Percentiles rank a stretch among this genome's conserved stretches.
Conservation (phyloP, 2,113 vertebrate species). For the Melanostigma gelatinosum region DNA sequence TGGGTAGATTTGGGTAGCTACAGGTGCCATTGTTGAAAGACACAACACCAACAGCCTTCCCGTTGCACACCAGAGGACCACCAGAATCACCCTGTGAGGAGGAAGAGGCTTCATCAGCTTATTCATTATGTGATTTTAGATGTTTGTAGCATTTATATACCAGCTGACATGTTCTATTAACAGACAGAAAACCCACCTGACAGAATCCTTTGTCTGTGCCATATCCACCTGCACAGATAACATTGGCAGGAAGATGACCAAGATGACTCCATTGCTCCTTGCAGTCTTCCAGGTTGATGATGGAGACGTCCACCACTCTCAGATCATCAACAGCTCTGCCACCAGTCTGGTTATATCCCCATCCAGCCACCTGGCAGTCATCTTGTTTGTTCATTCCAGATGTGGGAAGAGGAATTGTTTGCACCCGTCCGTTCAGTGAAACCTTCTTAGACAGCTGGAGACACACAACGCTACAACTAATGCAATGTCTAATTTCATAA, state of each 20-base stretch:
- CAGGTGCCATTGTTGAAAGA: slow-evolving; percentile 73
- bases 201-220: slow-evolving; percentile 58
- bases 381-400: not conserved
- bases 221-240: slow-evolving; percentile 67
- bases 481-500: not conserved
- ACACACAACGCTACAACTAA: not conserved
- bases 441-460: slow-evolving; percentile 45
- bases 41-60: slow-evolving; percentile 79
- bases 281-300: slow-evolving; percentile 43
- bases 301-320: slow-evolving; percentile 43
- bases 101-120: not conserved
- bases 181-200: slow-evolving; percentile 54
- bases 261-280: not conserved
- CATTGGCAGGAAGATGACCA: slow-evolving; percentile 29
- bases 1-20: slow-evolving; percentile 57
- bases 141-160: not conserved
- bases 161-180: not conserved
- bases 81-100: slow-evolving; percentile 87
- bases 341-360: slow-evolving; percentile 32
- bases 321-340: fast-evolving
- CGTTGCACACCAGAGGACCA: slow-evolving; percentile 84
- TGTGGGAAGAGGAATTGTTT: slow-evolving; percentile 14
- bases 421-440: not conserved
- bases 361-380: slow-evolving; percentile 72
- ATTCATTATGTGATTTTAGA: not conserved